Evolutionary conservation across 2,113 vertebrate species (phyloP).

Genomic region (Saguinus midas): DNA sequence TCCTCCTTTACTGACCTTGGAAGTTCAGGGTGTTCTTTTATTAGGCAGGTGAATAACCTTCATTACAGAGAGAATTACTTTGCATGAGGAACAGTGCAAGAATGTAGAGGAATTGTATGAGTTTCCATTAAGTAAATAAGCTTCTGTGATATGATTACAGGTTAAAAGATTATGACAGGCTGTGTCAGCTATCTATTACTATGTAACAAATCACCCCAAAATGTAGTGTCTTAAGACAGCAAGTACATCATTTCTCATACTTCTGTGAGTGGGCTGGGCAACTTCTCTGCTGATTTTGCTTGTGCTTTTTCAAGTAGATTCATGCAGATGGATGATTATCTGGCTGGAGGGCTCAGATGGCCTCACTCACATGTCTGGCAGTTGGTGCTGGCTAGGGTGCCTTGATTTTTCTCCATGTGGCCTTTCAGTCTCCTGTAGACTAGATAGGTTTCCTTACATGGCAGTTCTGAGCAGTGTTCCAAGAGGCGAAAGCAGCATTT

Average conservation of each 20-base stretch:
- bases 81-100: not conserved
- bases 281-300: not conserved
- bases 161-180: not conserved
- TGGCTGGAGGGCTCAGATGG: not conserved
- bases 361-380: not conserved
- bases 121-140: not conserved
- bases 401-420: not conserved
- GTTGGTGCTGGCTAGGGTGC: not conserved
- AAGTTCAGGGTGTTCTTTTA: not conserved
- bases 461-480: not conserved
- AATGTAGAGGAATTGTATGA: not conserved
- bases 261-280: fast-evolving
- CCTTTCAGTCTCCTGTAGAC: not conserved
- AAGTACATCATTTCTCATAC: not conserved
- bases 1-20: not conserved
- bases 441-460: not conserved
- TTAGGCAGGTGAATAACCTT: not conserved
- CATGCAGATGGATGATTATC: too few species aligned
- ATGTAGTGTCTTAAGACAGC: not conserved
- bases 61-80: not conserved
- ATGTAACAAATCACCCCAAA: not conserved
- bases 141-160: not conserved
- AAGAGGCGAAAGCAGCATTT: not conserved
- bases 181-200: not conserved
- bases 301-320: not conserved